Conservation (phyloP, 2,113 vertebrate genomes). For the Phasianus colchicus region DNA sequence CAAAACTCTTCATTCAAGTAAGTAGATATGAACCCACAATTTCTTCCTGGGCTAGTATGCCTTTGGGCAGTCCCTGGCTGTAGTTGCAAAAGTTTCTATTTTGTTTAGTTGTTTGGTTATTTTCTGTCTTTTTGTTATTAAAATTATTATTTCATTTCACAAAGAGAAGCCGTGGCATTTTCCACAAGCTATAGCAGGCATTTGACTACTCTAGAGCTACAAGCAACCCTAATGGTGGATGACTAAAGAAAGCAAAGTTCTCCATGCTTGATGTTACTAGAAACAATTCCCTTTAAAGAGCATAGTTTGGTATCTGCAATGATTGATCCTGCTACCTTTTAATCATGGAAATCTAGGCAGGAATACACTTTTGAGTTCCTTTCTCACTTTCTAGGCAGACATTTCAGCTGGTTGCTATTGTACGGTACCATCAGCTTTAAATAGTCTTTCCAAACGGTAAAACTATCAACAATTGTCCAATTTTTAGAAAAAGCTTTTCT, state of each 20-base stretch:
- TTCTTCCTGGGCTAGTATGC: not conserved
- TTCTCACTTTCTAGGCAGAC: not conserved
- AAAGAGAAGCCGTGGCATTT: not conserved
- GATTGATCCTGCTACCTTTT: not conserved
- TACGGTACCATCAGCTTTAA: not conserved
- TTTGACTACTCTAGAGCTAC: not conserved
- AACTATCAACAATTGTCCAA: not conserved
- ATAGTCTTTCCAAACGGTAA: not conserved
- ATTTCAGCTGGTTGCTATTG: not conserved
- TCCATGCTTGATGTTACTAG: not conserved
- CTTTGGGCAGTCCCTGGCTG: not conserved
- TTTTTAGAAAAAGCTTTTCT: not conserved
- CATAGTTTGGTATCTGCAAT: not conserved
- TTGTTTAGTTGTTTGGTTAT: not conserved
- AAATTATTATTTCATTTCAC: not conserved
- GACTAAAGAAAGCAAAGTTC: not conserved
- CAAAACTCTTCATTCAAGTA: not conserved
- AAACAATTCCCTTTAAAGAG: not conserved
- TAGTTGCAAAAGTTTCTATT: not conserved
- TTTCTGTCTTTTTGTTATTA: not conserved
- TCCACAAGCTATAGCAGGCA: not conserved
- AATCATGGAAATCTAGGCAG: not conserved
- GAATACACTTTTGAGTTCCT: not conserved
- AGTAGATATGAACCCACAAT: not conserved
- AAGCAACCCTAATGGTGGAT: not conserved